A percentile compares a stretch with the other conserved stretches of the same genome.
phyloP scores from a whole-genome alignment of 2,113 vertebrate species.

The Madoqua kirkii region DNA sequence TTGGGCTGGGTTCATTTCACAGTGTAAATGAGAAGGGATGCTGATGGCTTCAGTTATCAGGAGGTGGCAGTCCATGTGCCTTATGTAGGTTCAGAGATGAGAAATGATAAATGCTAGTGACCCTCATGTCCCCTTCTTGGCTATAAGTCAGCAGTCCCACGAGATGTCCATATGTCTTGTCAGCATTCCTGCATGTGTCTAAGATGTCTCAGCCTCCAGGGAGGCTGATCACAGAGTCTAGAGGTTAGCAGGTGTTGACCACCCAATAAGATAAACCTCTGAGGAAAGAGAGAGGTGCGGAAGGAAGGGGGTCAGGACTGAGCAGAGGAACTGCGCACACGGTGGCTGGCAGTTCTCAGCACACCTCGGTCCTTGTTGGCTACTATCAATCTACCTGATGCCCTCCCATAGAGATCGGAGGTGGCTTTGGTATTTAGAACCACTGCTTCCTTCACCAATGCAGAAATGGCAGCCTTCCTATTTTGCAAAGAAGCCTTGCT shows the following conservation, averaged over 20 bases:
- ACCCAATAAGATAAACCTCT: rapidly evolving
- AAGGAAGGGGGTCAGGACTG: too few relatives aligned
- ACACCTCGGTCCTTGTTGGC: rapidly evolving
- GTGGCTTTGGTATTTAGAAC: not conserved
- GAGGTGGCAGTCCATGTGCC: not conserved
- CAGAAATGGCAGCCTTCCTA: not conserved
- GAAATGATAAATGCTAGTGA: not conserved
- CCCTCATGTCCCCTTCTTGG: not conserved
- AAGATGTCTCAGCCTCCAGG: too few relatives aligned
- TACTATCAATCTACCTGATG: rapidly evolving
- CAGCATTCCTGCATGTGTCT: not conserved
- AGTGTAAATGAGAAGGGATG: not conserved
- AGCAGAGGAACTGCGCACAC: not conserved
- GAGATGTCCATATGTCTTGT: not conserved
- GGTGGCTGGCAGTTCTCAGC: not conserved
- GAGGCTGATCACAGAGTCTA: not conserved
- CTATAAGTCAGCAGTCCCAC: rapidly evolving
- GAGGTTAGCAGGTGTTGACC: too few relatives aligned
- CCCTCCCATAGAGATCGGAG: not conserved
- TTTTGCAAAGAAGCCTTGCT: not conserved
- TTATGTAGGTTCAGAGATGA: not conserved
- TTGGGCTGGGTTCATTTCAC: not conserved
- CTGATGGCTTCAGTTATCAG: not conserved
- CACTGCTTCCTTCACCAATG: not conserved
- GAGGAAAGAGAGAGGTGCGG: not conserved